Conservation (phyloP, 2,888 invertebrate genomes). For the Heliothis peltigera region DNA sequence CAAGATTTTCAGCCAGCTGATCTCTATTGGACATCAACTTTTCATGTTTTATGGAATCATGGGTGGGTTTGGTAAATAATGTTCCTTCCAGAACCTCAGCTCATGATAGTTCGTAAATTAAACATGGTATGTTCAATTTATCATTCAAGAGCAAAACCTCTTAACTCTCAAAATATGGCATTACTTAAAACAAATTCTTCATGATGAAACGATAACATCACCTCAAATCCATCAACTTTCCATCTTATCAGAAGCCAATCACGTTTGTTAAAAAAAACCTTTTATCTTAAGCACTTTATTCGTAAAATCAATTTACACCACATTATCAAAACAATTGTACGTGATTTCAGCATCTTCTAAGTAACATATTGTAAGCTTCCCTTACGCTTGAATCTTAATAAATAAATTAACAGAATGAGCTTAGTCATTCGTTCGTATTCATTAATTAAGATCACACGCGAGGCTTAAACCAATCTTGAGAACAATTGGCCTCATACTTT, state of each 20-base stretch:
- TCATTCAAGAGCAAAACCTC: neutral
- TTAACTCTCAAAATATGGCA: neutral
- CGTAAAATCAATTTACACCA: constrained; percentile 38
- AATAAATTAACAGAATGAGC: constrained; percentile 88
- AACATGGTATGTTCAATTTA: neutral
- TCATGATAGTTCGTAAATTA: neutral
- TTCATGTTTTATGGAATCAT: too few relatives aligned
- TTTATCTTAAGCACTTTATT: constrained; percentile 5
- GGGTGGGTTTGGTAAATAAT: too few relatives aligned
- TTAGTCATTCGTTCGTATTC: constrained; percentile 88
- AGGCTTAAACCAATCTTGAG: constrained; percentile 87
- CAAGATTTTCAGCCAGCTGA: too few relatives aligned
- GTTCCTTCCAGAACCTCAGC: neutral
- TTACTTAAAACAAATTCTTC: neutral
- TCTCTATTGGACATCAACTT: too few relatives aligned
- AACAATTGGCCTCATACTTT: constrained; percentile 87
- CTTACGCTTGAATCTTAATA: constrained; percentile 68
- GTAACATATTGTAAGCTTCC: constrained; percentile 57
- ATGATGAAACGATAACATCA: neutral
- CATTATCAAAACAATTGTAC: constrained; percentile 49
- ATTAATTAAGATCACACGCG: constrained; percentile 90
- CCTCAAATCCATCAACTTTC: neutral
- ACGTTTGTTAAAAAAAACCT: constrained; percentile 2
- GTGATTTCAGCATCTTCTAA: constrained; percentile 56
- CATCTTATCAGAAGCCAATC: constrained; percentile 29